phyloP scores from a whole-genome alignment of 2,113 vertebrate genomes.

The Notechis scutatus region DNA sequence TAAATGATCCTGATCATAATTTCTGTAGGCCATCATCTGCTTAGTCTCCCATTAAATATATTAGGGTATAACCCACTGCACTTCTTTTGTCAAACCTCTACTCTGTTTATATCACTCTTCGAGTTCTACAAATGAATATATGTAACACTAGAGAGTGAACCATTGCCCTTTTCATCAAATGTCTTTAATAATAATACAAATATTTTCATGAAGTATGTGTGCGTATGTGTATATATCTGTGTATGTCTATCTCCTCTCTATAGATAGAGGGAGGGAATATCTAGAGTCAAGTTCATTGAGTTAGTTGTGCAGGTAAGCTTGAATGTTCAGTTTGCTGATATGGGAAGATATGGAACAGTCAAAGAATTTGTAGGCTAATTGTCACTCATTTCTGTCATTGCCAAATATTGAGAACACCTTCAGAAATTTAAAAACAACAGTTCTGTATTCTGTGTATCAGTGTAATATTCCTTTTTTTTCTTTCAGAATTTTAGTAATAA shows the following conservation, averaged over 20 bases:
- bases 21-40: neutral
- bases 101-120: neutral
- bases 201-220: neutral
- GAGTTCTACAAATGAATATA: neutral
- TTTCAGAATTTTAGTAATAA: slow-evolving; percentile 7
- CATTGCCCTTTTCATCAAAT: neutral
- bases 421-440: neutral
- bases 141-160: neutral
- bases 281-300: neutral
- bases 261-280: too few relatives aligned
- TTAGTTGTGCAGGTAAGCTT: neutral
- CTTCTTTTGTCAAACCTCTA: neutral
- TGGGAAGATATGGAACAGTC: neutral
- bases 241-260: too few relatives aligned
- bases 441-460: slow-evolving; percentile 26
- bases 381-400: neutral
- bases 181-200: neutral
- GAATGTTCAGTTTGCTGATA: neutral
- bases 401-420: neutral
- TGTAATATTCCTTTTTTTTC: neutral
- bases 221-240: too few relatives aligned
- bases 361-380: neutral
- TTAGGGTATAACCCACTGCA: neutral
- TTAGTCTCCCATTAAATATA: neutral
- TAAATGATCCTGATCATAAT: neutral